Conservation (phyloP, 92 coral and sea anemone genomes). For the Plumapathes pennacea region DNA sequence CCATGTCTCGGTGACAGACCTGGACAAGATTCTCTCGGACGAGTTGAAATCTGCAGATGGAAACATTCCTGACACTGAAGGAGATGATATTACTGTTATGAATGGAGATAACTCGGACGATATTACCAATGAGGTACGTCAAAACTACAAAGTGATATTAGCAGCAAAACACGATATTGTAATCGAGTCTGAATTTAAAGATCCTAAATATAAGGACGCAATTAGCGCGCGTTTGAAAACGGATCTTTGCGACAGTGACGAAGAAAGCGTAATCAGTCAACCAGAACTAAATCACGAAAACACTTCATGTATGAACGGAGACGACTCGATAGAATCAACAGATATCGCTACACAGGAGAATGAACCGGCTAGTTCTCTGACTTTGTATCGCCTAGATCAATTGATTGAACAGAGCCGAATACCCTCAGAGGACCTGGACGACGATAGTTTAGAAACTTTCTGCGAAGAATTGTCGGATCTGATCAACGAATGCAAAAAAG, state of each 20-base stretch:
- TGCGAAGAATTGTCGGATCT: slow-evolving; percentile 24
- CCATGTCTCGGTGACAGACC: slow-evolving; percentile 79
- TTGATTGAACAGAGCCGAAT: slow-evolving; percentile 7
- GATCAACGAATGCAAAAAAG: slow-evolving; percentile 13
- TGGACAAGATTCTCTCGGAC: slow-evolving; percentile 57
- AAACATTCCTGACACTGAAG: slow-evolving; percentile 1
- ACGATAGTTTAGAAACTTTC: slow-evolving; percentile 5
- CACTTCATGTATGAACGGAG: not conserved
- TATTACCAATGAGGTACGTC: not conserved
- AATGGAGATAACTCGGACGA: slow-evolving; percentile 11
- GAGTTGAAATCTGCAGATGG: slow-evolving; percentile 14
- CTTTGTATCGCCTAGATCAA: slow-evolving; percentile 13
- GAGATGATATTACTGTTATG: not conserved
- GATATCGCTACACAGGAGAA: not conserved
- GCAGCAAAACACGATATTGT: not conserved
- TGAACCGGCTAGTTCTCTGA: slow-evolving; percentile 1
- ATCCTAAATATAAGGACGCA: not conserved
- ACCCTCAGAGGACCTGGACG: not conserved
- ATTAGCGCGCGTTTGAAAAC: not conserved
- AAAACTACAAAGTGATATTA: not conserved
- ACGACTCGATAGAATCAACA: not conserved
- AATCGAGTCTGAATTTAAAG: no score
- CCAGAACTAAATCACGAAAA: slow-evolving; percentile 19
- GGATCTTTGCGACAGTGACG: not conserved
- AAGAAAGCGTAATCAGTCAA: slow-evolving; percentile 8